Evolutionary conservation across 2,888 invertebrate species (phyloP), one percentile per base, ranked within the genome.

Genomic region (Aelia acuminata): DNA sequence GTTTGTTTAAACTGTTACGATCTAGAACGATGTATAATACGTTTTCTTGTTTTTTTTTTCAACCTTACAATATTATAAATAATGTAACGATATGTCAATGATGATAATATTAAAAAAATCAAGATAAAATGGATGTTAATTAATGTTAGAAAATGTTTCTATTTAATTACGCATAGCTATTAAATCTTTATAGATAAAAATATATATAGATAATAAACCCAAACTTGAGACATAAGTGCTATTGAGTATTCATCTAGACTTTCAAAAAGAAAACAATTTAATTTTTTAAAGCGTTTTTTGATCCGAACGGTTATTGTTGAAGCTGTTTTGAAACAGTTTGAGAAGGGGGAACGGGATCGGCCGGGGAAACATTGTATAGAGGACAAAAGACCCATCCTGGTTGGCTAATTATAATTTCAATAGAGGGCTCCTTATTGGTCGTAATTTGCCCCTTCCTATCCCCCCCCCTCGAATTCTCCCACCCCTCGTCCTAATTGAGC

Each of bases 311-410:
- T 80, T 80, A 80, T 80, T 80, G 80, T 80, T 80, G 22, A 43
- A 80, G 80, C 80, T 80, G 80, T 80, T 80, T 80, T 22, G 11
- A 80, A 80, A 80, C 80, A 43, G 80, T 80, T 80, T 80, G n/a
- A n/a, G 0, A 20, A 39, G 13, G 43, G 80, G 80, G 80, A n/a
- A 43, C 10, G n/a, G 0, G 75, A n/a, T 15, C 11, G n/a, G 43
- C 39, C 35, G 22, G 15, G 43, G 22, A n/a, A 80, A 80, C 80
- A 80, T 43, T 80, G n/a, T 47, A 22, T 80, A 80, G 43, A 47
- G 43, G 43, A 80, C 80, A 80, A 80, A 80, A 80, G 80, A 8
- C 22, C 5, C 43, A 80, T 80, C 43, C 80, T 80, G 80, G 80
- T n/a, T 43, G 80, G 80, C 80, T 47, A 80, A 47, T 47, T 80